Base-by-base conservation (phyloP, 1,140 invertebrate species). In the Drosophila pallidifrons region DNA sequence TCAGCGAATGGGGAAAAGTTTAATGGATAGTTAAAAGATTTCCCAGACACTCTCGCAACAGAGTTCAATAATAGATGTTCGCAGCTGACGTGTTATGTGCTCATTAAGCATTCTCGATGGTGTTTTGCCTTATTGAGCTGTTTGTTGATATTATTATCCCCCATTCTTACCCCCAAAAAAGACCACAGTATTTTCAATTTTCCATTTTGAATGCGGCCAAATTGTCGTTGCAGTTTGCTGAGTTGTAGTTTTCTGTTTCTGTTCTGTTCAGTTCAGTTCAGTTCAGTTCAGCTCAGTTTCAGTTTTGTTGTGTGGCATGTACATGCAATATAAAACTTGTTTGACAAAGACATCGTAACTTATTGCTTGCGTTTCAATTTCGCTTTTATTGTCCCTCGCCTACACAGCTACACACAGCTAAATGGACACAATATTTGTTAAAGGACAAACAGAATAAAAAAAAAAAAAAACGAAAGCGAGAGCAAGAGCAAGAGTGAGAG, bases 321-420 rank as follows among this genome's bases (percentile, higher is more conserved):
- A 78, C 67, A 87, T 68, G 82, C 79, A 86, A 87, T 81, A 69
- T 73, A 76, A 79, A 82, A 75, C 68, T 79, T 87, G 66, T 75
- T 83, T 82, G 78, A 68, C 66, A 81, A 66, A 77, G 65, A 66
- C 75, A 71, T 65, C 71, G 63, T 46, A 71, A 58, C 51, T 75
- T 69, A 71, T 45, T 82, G 69, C 79, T 77, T 70, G 82, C 70
- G 66, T 77, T 88, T 88, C 69, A 80, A 88, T 78, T 85, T 86
- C 49, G 65, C 35, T 55, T 59, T 83, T 81, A 83, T 83, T 83
- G 69, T 77, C 68, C 60, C 52, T 66, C 67, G 46, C 63, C 61
- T 66, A 51, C 47, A 57, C 30, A 61, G 63, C 69, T 3, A 83
- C 57, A 64, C 8, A 52, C 41, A 16, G 43, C 38, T 41, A 49